phyloP scores from a whole-genome alignment of 1,140 invertebrate species.

The Drosophila nebulosa region DNA sequence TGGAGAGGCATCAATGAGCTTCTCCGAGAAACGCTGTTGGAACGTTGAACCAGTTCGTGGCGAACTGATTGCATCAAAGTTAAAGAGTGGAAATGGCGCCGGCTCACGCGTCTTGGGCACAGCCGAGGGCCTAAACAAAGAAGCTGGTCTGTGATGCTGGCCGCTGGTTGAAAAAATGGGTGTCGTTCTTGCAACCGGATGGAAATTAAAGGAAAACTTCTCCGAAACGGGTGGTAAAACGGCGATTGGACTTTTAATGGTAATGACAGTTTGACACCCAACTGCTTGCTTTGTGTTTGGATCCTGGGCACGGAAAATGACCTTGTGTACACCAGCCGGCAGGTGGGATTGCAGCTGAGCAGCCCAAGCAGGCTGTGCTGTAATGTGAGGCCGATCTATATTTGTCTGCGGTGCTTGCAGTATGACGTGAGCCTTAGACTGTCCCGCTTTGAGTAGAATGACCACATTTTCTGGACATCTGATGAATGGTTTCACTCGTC shows the following conservation, averaged over 20 bases:
- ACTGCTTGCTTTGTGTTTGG: slow-evolving; percentile 83
- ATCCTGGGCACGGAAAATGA: slow-evolving; percentile 85
- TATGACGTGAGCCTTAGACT: slow-evolving; percentile 83
- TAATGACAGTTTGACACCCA: slow-evolving; percentile 84
- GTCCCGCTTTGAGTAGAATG: slow-evolving; percentile 83
- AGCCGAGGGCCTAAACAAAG: not conserved
- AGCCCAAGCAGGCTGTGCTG: slow-evolving; percentile 85
- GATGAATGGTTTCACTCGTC: slow-evolving; percentile 83
- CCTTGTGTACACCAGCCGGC: slow-evolving; percentile 83
- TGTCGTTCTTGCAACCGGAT: not conserved
- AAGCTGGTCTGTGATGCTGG: not conserved
- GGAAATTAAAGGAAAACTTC: not conserved
- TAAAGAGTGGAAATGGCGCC: not conserved
- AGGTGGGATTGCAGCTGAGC: slow-evolving; percentile 85
- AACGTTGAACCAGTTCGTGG: not conserved
- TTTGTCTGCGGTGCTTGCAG: slow-evolving; percentile 86
- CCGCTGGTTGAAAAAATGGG: not conserved
- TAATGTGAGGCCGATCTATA: slow-evolving; percentile 86
- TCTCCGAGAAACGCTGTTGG: not conserved
- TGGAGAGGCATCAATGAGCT: not conserved
- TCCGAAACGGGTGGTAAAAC: slow-evolving; percentile 14
- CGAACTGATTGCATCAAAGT: not conserved
- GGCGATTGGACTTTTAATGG: slow-evolving; percentile 79
- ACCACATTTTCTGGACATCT: slow-evolving; percentile 85
- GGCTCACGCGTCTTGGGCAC: not conserved